These are phyloP conservation scores for Eupithecia abbreviata DNA, from an alignment of 2,888 invertebrate species.

Conservation along the genomic window DNA sequence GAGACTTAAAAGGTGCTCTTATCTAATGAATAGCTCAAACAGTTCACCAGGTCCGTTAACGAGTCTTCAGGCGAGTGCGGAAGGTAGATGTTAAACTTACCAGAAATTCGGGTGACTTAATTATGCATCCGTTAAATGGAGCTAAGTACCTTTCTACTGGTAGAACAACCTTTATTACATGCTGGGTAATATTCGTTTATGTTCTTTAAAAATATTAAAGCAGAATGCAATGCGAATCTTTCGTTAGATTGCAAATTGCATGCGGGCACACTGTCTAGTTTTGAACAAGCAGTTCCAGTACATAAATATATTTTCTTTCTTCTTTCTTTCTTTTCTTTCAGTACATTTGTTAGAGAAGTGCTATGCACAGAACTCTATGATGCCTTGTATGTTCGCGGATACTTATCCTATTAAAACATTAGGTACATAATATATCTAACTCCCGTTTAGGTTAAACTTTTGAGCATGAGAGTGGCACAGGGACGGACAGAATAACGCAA, in stretches of 20 bases:
- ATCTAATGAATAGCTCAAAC: slow-evolving; percentile 45
- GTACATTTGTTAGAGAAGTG: not conserved
- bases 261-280: not conserved
- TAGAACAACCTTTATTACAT: not conserved
- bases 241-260: not conserved
- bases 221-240: not conserved
- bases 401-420: not conserved
- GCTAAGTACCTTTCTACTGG: not conserved
- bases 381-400: not conserved
- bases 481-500: too few species aligned
- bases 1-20: slow-evolving; percentile 40
- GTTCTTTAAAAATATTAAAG: not conserved
- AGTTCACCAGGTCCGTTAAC: slow-evolving; percentile 46
- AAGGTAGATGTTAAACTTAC: slow-evolving; percentile 39
- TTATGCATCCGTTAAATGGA: not conserved
- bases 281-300: not conserved
- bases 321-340: too few species aligned
- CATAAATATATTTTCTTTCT: too few species aligned
- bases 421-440: not conserved
- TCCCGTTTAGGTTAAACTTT: not conserved
- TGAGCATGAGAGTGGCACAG: too few species aligned
- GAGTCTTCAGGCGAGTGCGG: slow-evolving; percentile 38
- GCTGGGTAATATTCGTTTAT: not conserved
- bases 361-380: not conserved
- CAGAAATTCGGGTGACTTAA: not conserved